Percentiles rank a stretch among this genome's conserved stretches.
Evolutionary conservation across 2,113 vertebrate genomes (phyloP).

Genomic region (Phylloscopus whistleri): DNA sequence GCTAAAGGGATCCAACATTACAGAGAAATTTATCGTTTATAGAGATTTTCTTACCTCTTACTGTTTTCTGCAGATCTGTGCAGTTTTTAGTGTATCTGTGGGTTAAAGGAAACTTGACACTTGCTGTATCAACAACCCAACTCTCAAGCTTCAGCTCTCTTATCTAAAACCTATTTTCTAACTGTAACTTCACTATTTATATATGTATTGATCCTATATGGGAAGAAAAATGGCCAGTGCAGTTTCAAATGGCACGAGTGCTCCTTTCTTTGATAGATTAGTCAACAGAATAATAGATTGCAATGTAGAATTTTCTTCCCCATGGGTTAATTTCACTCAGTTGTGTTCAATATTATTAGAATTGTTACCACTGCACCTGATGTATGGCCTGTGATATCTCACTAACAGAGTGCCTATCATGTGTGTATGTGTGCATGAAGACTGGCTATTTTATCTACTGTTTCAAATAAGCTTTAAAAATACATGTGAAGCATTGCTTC

Average conservation of each 20-base stretch:
- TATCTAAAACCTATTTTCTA: conserved; percentile 38
- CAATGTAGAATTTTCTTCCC: background rate
- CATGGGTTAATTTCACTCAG: background rate
- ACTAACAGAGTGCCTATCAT: background rate
- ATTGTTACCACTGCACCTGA: background rate
- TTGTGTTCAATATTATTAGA: background rate
- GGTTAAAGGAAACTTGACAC: conserved; percentile 3
- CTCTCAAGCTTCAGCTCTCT: background rate
- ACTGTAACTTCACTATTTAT: background rate
- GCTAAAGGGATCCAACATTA: background rate
- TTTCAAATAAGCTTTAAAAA: background rate
- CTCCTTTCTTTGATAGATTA: background rate
- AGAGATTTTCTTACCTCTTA: background rate
- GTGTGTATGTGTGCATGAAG: background rate
- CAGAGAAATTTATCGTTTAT: background rate
- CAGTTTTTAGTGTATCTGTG: background rate
- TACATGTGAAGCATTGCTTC: fast-evolving
- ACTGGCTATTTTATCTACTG: background rate
- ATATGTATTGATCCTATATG: conserved; percentile 11
- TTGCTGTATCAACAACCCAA: background rate
- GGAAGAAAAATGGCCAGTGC: conserved; percentile 3
- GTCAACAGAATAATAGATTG: background rate
- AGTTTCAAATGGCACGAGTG: background rate
- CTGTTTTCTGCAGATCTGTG: conserved; percentile 1
- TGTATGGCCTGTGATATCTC: background rate